Base-by-base conservation (phyloP, 2,888 invertebrate species). In the Lomographa bimaculata region DNA sequence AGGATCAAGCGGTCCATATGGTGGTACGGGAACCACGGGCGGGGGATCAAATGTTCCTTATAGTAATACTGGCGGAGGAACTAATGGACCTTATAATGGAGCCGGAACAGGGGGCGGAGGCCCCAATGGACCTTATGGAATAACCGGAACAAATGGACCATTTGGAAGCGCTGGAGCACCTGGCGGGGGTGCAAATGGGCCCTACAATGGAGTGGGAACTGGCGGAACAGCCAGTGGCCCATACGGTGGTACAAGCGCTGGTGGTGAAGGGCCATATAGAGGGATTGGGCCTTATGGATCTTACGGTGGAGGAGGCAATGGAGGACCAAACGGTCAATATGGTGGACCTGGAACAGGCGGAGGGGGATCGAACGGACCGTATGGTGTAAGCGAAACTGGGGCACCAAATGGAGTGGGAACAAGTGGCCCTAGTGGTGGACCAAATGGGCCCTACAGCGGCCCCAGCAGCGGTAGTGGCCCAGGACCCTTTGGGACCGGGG, bases 211-310 rank as follows among this genome's bases (percentile, higher is more conserved):
- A 8, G 17, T 32, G 7, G 19, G 33, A 5, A 36, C 20, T 2
- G 29, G 18, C 1, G 14, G 14, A n/a, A n/a, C n/a, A n/a, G n/a
- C n/a, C n/a, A n/a, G n/a, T n/a, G 50, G 48, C 1, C 44, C 39
- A 7, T 46, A 9, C 17, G 44, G 24, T 8, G 35, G 29, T 9
- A 17, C 34, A 7, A 16, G 33, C 5, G 39, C 20, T 2, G 29
- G 18, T 1, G 14, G 14, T n/a, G 14, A 39, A 5, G 56, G 54
- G 0, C 49, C 46, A 20, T 45, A n/a, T n/a, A n/a, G n/a, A n/a
- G n/a, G n/a, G n/a, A n/a, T n/a, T n/a, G 56, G 54, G 0, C 49
- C 46, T 18, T 45, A 46, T 30, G 36, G 14, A 14, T 4, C 14
- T 14, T 14, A 14, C 4, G 4, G 14, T 14, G 14, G 14, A 1